These are phyloP conservation scores for Ctenoplectra terminalis DNA, from an alignment of 1,140 invertebrate species.

Conservation along the genomic window DNA sequence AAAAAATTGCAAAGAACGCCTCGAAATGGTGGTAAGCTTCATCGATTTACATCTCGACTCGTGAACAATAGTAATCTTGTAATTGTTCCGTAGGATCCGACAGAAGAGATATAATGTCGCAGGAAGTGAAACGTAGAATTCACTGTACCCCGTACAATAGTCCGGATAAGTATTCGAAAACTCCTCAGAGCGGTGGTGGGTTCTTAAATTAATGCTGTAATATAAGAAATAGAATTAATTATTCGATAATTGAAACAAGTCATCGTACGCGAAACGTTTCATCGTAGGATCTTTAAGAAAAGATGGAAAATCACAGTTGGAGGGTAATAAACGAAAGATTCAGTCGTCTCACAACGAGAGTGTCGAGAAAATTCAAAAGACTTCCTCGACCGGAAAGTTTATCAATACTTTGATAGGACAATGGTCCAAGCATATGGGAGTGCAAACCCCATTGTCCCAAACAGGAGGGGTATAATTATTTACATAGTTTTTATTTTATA, in stretches of 20 bases:
- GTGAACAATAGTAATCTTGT: neutral
- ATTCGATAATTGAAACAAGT: neutral
- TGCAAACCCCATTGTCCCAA: constrained; percentile 6
- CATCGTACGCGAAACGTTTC: neutral
- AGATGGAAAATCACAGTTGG: neutral
- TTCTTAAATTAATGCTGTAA: neutral
- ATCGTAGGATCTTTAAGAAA: constrained; percentile 1
- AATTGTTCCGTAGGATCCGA: neutral
- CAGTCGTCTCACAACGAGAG: neutral
- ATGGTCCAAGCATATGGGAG: constrained; percentile 47
- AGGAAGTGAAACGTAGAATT: constrained; percentile 1
- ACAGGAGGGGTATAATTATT: constrained; percentile 15
- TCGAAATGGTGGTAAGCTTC: constrained; percentile 1
- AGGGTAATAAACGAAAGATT: neutral
- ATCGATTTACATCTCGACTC: neutral
- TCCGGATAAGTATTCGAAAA: neutral
- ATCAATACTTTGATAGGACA: constrained; percentile 50
- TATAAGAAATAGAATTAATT: too few relatives aligned
- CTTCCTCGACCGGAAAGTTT: constrained; percentile 20
- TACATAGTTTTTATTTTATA: neutral
- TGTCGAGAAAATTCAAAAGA: constrained; percentile 16
- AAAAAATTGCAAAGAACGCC: constrained; percentile 15
- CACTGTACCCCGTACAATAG: constrained; percentile 10
- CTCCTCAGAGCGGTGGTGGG: constrained; percentile 9
- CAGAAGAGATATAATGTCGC: neutral